Base-by-base conservation (phyloP, 2,797 vertebrate species). In the Margarornis squamiger region DNA sequence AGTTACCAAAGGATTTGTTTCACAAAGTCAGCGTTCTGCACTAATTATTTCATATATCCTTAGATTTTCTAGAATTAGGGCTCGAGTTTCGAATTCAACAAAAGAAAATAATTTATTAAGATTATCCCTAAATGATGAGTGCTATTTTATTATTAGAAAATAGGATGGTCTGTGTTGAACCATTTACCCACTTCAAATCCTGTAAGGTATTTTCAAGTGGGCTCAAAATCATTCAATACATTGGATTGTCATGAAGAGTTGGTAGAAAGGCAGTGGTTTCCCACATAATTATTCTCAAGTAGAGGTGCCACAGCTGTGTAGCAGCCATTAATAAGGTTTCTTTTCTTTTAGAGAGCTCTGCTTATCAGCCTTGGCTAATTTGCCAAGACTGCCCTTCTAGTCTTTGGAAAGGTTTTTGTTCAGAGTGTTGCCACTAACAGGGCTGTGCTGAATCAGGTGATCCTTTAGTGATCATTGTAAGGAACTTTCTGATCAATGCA, bases 401-500 rank as follows among this genome's bases (percentile, higher is more conserved):
- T 43, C 29, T 70, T 82, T 59, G 52, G 48, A 48, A 89, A 59
- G 67, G 23, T n/a, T 90, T 78, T 71, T 86, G 16, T 93, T 87
- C 38, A 27, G 46, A 65, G 24, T 27, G 41, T 57, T 88, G 32
- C 67, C 23, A 27, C 32, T 55, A 51, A 51, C 27, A 39, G 39
- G 58, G 27, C 71, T 73, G 52, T 43, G 38, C 72, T 82, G 51
- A 49, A 89, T 62, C 13, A 70, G 81, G 45, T 66, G 45, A 76
- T 59, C 71, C 72, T 73, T 73, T 32, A 52, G 81, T 63, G 57
- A 74, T 73, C 87, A 82, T 51, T 74, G 61, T 63, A 92, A 93
- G 79, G 62, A 78, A 41, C 66, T 86, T 72, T 86, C 51, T 95
- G 82, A 91, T 94, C 95, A 90, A 81, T 93, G 70, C 22, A 21